These are phyloP conservation scores for Rousettus leschenaultii DNA, from an alignment of 2,113 vertebrate species.

Conservation along the genomic window DNA sequence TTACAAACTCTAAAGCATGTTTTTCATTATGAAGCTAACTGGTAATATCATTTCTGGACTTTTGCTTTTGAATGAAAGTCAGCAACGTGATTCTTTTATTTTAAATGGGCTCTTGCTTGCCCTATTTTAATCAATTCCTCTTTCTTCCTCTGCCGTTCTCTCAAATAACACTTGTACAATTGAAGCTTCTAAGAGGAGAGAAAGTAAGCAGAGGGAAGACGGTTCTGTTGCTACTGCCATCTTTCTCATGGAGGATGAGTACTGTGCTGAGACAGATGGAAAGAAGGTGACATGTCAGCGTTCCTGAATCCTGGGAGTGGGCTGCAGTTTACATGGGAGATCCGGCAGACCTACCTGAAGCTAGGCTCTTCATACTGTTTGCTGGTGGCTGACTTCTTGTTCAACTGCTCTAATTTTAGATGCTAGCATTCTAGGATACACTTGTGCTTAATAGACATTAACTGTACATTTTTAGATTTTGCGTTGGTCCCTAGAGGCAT, in stretches of 20 bases:
- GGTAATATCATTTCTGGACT: not conserved
- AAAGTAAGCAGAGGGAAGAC: not conserved
- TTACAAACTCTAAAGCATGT: not conserved
- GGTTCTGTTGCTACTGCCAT: not conserved
- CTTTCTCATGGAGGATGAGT: not conserved
- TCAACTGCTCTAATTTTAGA: constrained; percentile 25
- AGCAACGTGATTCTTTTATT: not conserved
- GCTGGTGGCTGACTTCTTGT: not conserved
- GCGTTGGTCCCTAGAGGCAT: not conserved
- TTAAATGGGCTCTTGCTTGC: not conserved
- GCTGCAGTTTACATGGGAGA: not conserved
- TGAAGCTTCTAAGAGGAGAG: not conserved
- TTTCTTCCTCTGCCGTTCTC: not conserved
- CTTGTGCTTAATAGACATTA: not conserved
- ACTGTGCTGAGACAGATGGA: constrained; percentile 44
- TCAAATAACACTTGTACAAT: not conserved
- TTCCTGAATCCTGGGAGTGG: not conserved
- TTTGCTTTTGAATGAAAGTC: not conserved
- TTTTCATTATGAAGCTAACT: not conserved
- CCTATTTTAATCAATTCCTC: not conserved
- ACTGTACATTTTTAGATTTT: not conserved
- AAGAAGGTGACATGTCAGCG: not conserved
- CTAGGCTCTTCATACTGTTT: not conserved
- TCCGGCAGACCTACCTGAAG: not conserved
- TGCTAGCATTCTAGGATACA: not conserved